Base-by-base conservation (phyloP, 2,797 vertebrate species). In the Xiphorhynchus erythropygius region DNA sequence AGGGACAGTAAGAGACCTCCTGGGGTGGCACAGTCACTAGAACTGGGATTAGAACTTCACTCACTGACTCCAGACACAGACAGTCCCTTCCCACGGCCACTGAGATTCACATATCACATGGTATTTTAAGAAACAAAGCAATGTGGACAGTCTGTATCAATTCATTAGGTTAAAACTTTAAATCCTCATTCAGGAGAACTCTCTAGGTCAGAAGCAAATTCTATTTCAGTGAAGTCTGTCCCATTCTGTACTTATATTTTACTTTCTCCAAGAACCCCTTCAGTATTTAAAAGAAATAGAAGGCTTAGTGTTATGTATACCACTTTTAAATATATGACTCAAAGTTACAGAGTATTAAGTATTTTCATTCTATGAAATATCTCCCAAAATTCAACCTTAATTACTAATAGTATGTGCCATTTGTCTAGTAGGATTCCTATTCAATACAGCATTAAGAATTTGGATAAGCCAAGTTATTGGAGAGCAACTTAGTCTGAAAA, bases 401-500 rank as follows among this genome's bases (percentile, higher is more conserved):
- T 73, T 75, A 83, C 16, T 24, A 91, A 75, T 1, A 77, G 22
- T 35, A 39, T 18, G 15, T 74, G 27, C 10, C 12, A 68, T 52
- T 88, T 88, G 16, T 67, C 27, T 85, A 10, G 44, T 59, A 76
- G 33, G 50, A 84, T 73, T 91, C 39, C 55, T 35, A 42, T 46
- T 41, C 42, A 59, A 50, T 33, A 67, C 22, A 63, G 32, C 0
- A 0, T 28, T 23, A 91, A 68, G 32, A 63, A 81, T 70, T 76
- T 79, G 55, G 50, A 84, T 70, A 90, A 94, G 30, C 24, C 67
- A 90, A 79, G 33, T 50, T 73, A 79, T 0, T 59, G 63, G 65
- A 86, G 27, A 56, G 59, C 59, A 91, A 60, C 56, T 91, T 76
- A 90, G 55, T 44, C 52, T 44, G 79, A 84, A 59, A 91, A 93